Conservation (phyloP, 1,140 invertebrate genomes). For the Chlorops oryzae region DNA sequence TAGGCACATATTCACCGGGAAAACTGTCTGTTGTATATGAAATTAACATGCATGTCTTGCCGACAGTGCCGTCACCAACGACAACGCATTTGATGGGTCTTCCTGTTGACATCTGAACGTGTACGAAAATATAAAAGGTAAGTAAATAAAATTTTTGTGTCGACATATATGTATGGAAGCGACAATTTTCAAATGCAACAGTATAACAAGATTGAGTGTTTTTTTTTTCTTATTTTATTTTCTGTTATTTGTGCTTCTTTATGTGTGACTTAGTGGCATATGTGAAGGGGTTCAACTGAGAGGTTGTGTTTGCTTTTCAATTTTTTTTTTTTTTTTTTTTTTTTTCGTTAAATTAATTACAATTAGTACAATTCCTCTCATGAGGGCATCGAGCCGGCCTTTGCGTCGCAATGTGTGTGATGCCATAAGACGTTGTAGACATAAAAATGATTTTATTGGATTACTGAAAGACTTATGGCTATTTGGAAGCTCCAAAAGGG, state of each 20-base stretch:
- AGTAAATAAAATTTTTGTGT: background rate
- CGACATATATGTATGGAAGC: background rate
- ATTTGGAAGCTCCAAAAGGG: too few species aligned
- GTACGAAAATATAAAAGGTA: background rate
- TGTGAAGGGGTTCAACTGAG: background rate
- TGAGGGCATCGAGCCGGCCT: too few species aligned
- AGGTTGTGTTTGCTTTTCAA: too few species aligned
- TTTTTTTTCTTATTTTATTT: background rate
- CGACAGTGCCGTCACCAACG: constrained; percentile 76
- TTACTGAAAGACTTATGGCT: too few species aligned
- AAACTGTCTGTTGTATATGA: constrained; percentile 98
- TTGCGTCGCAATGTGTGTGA: too few species aligned
- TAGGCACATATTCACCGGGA: constrained; percentile 96
- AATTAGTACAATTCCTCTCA: too few species aligned
- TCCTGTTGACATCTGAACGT: constrained; percentile 66
- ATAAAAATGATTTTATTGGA: too few species aligned
- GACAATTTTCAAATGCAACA: too few species aligned
- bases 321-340: too few species aligned
- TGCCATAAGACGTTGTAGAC: too few species aligned
- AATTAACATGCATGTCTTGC: constrained; percentile 98
- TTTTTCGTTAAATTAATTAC: too few species aligned
- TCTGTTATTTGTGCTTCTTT: background rate
- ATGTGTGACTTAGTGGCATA: background rate
- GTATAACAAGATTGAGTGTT: constrained; percentile 4
- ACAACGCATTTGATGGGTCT: constrained; percentile 89